Base-by-base conservation (phyloP, 1,140 invertebrate genomes). In the Saccostrea echinata region DNA sequence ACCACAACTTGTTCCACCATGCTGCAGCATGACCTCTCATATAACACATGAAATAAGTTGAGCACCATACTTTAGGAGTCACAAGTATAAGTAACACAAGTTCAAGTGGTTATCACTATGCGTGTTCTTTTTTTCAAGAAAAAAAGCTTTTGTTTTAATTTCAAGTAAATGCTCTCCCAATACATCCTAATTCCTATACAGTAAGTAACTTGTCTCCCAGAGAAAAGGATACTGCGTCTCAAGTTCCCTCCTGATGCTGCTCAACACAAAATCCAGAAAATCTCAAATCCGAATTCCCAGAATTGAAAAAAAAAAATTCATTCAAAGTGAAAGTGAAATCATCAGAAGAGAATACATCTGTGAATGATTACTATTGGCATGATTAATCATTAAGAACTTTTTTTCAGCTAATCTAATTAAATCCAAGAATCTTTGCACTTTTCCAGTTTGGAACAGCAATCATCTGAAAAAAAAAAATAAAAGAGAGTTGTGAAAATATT, bases 351-450 rank as follows among this genome's bases (percentile, higher is more conserved):
- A 76, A 30, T 76, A 76, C 30, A 76, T 76, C 68, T 33, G 68
- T 76, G 68, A 76, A 76, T 76, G 68, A 76, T 76, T 76, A 76
- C 27, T 30, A 76, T 76, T 76, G 13, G 68, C 68, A 33, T 30
- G 68, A 76, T 76, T 76, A 76, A 76, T 76, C 21, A 57, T 13
- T 76, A 76, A 76, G 30, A 76, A 76, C 68, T 76, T 27, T 76
- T n/a, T 76, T 76, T 76, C 55, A 33, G 24, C 68, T 76, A 76
- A 76, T 76, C 68, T 76, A 76, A 76, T 76, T 76, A 76, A 76
- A 76, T 76, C 68, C 68, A 76, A 76, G 68, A 76, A 33, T 76
- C 27, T 76, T 76, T 76, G 68, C 68, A 76, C 68, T 30, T 76
- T 76, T 76, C n/a, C 16, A 12, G 9, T 33, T 76, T 30, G 68